Conservation (phyloP, 2,888 invertebrate species). For the Chrysolina americana region DNA sequence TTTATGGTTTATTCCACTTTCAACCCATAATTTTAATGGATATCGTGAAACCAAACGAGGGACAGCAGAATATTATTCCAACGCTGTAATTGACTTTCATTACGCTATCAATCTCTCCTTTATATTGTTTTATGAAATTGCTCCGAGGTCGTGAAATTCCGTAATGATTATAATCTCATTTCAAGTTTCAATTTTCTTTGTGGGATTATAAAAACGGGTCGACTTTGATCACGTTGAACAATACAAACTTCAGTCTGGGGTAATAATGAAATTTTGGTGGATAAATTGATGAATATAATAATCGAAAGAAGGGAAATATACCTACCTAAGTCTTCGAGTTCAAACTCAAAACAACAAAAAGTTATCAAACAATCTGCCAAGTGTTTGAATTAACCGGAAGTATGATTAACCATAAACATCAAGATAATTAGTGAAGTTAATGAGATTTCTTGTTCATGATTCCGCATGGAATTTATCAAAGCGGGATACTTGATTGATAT, state of each 20-base stretch:
- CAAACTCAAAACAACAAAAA: too few species aligned
- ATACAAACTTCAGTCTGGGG: background rate
- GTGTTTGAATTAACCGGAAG: background rate
- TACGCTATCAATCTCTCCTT: background rate
- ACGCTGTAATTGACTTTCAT: background rate
- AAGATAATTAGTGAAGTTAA: background rate
- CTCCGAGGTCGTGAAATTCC: background rate
- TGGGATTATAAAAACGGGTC: background rate
- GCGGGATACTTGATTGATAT: too few species aligned
- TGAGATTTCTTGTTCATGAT: background rate
- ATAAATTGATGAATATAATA: too few species aligned
- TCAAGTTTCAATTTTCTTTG: background rate
- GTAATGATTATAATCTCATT: background rate
- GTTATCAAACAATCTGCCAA: background rate
- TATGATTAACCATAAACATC: background rate
- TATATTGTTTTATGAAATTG: background rate
- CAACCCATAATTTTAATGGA: too few species aligned
- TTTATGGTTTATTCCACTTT: too few species aligned
- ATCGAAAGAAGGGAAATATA: too few species aligned
- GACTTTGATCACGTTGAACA: background rate
- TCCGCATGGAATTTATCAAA: background rate
- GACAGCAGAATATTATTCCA: too few species aligned
- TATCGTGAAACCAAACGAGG: too few species aligned
- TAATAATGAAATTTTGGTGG: too few species aligned
- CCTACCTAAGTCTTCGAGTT: too few species aligned